phyloP scores from a whole-genome alignment of 2,888 invertebrate genomes.

The Abscondita cerata region DNA sequence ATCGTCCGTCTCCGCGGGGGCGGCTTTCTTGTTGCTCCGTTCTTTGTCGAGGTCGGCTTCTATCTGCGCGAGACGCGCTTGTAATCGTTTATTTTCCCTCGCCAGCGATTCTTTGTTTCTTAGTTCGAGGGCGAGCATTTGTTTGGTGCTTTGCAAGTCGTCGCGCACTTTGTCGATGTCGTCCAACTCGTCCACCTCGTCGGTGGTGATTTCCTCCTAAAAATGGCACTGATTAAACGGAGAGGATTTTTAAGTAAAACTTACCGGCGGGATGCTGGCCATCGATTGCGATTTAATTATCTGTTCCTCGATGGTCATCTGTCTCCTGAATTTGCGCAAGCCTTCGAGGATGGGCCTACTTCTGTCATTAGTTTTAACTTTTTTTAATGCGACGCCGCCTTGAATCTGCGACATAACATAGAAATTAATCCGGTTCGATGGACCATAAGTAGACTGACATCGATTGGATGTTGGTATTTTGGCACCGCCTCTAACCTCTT shows the following conservation, averaged over 20 bases:
- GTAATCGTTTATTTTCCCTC: conserved; percentile 83
- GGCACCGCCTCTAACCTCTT: too few relatives aligned
- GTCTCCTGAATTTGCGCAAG: conserved; percentile 84
- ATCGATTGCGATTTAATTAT: conserved; percentile 82
- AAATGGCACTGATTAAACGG: too few relatives aligned
- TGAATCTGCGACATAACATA: conserved; percentile 66
- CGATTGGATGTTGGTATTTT: too few relatives aligned
- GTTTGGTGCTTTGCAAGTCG: conserved; percentile 90
- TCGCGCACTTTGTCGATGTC: conserved; percentile 91
- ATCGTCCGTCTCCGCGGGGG: conserved; percentile 48
- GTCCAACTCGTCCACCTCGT: conserved; percentile 84
- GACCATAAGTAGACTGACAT: too few relatives aligned
- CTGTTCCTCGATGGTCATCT: conserved; percentile 90
- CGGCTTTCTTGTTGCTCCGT: conserved; percentile 49
- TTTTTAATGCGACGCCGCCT: conserved; percentile 76
- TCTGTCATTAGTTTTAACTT: conserved; percentile 82
- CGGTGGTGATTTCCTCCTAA: conserved; percentile 53
- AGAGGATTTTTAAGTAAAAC: too few relatives aligned
- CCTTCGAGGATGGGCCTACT: conserved; percentile 86
- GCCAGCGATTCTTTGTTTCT: conserved; percentile 81
- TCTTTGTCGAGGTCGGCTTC: conserved; percentile 83
- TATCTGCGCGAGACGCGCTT: conserved; percentile 78
- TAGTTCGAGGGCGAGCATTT: conserved; percentile 85
- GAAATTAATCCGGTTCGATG: conserved; percentile 4
- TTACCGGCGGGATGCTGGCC: conserved; percentile 63